These are phyloP conservation scores for Choloepus didactylus DNA, from an alignment of 2,797 vertebrate genomes.

Conservation along the genomic window DNA sequence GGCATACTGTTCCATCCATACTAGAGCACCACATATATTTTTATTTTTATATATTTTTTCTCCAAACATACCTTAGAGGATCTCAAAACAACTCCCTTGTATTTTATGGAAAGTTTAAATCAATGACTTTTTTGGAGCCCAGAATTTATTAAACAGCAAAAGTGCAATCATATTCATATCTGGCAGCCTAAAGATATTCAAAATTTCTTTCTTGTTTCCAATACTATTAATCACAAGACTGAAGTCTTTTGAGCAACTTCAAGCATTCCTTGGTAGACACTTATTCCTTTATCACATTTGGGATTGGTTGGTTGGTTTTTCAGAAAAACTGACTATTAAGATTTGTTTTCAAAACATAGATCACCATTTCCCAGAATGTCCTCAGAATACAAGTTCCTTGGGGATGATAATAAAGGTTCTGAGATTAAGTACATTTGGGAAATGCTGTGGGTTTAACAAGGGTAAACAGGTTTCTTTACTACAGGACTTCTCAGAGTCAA, in stretches of 20 bases:
- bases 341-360: background rate
- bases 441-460: slow-evolving; percentile 4
- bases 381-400: background rate
- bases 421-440: slow-evolving; percentile 26
- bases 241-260: background rate
- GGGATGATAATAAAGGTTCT: background rate
- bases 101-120: background rate
- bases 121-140: background rate
- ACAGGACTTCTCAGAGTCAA: slow-evolving; percentile 43
- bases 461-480: slow-evolving; percentile 17
- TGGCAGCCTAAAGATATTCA: background rate
- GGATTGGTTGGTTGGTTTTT: background rate
- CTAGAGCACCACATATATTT: background rate
- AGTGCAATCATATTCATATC: background rate
- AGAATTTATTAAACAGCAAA: background rate
- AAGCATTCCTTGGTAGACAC: background rate
- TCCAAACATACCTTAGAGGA: background rate
- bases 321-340: background rate
- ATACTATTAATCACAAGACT: background rate
- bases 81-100: background rate
- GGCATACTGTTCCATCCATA: background rate
- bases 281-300: background rate
- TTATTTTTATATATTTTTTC: background rate
- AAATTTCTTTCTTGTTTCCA: background rate
- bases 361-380: background rate